Base-by-base conservation (phyloP, 2,113 vertebrate genomes). In the Coturnix japonica region DNA sequence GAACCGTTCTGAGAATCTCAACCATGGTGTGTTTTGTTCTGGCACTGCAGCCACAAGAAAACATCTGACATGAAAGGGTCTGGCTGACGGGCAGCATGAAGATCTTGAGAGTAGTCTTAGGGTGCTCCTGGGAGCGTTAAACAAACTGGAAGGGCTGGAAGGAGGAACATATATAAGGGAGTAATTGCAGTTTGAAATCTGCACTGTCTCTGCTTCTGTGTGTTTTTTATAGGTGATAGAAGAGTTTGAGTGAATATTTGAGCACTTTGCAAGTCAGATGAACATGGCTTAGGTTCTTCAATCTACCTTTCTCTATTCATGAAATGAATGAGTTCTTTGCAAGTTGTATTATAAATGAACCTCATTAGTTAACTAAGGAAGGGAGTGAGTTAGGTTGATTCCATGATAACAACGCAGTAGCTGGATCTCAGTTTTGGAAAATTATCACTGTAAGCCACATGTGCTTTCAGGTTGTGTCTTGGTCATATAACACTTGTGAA, bases 131-230 rank as follows among this genome's bases (percentile, higher is more conserved):
- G 31, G 39, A 65, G 60, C 6, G 2, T 56, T 33, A 70, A 69
- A 44, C 57, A 57, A 49, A 43, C 11, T 28, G 13, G 15, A n/a
- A 81, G 28, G 53, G 54, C 6, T 47, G 9, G 37, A 23, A 54
- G 57, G 44, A 49, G 21, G 25, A 65, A 47, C 71, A 8, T 47
- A 19, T 10, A 1, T 15, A 21, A 64, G 25, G 64, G 19, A 78
- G 6, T 64, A 51, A 13, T 2, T 64, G 63, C 19, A 15, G 39
- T 80, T 87, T 74, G 83, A 64, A 75, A 54, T 71, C 44, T 53
- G 69, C 18, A 39, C 7, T 2, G 1, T 28, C 25, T 63, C 25
- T 39, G 17, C 7, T 3, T 37, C 17, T 41, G 0, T 11, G 13
- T 72, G 15, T 1, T 37, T 82, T 54, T 47, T 47, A 28, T 25